Evolutionary conservation across 2,888 invertebrate species (phyloP).

Genomic region (Anthophora plumipes): DNA sequence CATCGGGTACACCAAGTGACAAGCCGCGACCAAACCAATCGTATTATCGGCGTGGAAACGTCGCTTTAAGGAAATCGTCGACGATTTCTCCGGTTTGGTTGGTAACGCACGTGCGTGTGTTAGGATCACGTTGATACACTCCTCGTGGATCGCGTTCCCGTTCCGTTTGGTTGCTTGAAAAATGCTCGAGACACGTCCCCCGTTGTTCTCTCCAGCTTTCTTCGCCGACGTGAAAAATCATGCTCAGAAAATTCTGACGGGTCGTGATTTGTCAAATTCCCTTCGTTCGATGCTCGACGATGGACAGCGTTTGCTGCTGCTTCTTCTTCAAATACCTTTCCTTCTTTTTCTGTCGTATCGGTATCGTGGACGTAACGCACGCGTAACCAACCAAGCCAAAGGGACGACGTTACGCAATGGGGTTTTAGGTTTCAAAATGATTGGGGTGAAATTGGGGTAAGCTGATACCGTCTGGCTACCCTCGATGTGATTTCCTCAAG

Average conservation of each 20-base stretch:
- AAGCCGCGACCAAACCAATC: conserved; percentile 65
- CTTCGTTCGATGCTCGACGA: conserved; percentile 22
- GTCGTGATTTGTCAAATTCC: conserved; percentile 81
- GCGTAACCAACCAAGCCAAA: conserved; percentile 66
- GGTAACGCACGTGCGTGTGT: conserved; percentile 35
- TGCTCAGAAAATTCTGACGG: conserved; percentile 81
- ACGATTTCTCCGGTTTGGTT: conserved; percentile 69
- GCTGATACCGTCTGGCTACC: conserved; percentile 79
- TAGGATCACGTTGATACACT: conserved; percentile 14
- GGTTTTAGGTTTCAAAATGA: conserved; percentile 84
- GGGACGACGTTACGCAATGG: conserved; percentile 59
- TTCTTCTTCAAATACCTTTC: conserved; percentile 50
- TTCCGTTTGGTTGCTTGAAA: conserved; percentile 82
- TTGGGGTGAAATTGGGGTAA: conserved; percentile 84
- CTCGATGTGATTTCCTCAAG: conserved; percentile 67
- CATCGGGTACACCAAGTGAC: conserved; percentile 46
- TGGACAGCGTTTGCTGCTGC: conserved; percentile 62
- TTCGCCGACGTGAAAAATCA: conserved; percentile 81
- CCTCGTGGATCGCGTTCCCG: conserved; percentile 67
- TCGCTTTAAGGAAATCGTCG: conserved; percentile 77
- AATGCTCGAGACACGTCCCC: conserved; percentile 75
- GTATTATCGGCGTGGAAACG: conserved; percentile 72
- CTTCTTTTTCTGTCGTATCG: conserved; percentile 77
- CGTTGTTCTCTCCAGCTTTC: conserved; percentile 73
- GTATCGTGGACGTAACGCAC: conserved; percentile 75